Conservation (phyloP, 1,140 invertebrate genomes). For the Eupristina koningsbergeri region DNA sequence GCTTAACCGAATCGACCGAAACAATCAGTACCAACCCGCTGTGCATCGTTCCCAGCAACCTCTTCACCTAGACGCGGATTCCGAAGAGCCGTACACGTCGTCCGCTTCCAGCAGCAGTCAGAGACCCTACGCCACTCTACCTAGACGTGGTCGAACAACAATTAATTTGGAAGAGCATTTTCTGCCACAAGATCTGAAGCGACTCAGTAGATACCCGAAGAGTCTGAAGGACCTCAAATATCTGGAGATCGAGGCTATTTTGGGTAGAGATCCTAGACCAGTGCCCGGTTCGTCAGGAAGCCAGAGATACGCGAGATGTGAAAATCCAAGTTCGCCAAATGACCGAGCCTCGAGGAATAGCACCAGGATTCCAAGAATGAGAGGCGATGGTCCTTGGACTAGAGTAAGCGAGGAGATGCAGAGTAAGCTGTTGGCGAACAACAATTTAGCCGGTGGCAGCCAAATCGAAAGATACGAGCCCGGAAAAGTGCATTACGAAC, state of each 20-base stretch:
- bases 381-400: constrained; percentile 45
- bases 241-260: constrained; percentile 63
- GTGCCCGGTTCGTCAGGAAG: constrained; percentile 16
- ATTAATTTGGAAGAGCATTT: constrained; percentile 58
- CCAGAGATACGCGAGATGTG: not conserved
- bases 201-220: constrained; percentile 61
- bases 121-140: constrained; percentile 46
- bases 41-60: constrained; percentile 1
- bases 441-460: constrained; percentile 31
- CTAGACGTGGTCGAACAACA: constrained; percentile 27
- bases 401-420: constrained; percentile 8
- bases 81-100: not conserved
- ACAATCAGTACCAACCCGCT: too few species aligned
- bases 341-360: constrained; percentile 59
- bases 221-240: constrained; percentile 68
- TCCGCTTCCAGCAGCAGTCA: constrained; percentile 32
- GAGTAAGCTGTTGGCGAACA: constrained; percentile 31
- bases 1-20: constrained; percentile 24
- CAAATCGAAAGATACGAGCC: constrained; percentile 61
- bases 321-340: constrained; percentile 32
- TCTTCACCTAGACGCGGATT: not conserved
- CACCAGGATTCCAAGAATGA: constrained; percentile 52
- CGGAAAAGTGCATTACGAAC: constrained; percentile 70
- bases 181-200: constrained; percentile 53
- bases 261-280: constrained; percentile 58